phyloP scores from a whole-genome alignment of 2,888 invertebrate species.

The Meganola albula region DNA sequence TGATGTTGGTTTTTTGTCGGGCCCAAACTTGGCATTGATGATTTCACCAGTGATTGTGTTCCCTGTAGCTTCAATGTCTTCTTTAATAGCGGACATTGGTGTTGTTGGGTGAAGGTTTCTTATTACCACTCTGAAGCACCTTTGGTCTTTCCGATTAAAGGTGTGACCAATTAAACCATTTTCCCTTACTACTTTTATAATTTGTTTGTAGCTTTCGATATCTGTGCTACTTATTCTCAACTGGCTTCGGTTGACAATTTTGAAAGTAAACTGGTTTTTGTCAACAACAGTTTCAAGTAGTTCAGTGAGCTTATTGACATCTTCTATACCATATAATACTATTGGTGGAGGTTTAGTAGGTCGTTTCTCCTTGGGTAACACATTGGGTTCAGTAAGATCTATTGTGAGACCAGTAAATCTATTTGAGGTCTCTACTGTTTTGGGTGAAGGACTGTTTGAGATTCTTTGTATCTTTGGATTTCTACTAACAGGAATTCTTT shows the following conservation, averaged over 20 bases:
- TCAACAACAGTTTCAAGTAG: not conserved
- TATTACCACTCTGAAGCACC: not conserved
- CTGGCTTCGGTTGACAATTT: slow-evolving; percentile 7
- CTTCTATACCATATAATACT: slow-evolving; percentile 4
- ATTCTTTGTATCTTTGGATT: too few species aligned
- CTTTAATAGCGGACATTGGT: not conserved
- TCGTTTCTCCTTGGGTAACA: not conserved
- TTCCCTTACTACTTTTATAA: not conserved
- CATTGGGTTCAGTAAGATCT: too few species aligned
- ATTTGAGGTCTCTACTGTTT: too few species aligned
- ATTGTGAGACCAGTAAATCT: too few species aligned
- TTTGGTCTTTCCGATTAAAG: not conserved
- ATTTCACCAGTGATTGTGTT: not conserved
- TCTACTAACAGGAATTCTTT: too few species aligned
- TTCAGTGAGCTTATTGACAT: slow-evolving; percentile 3
- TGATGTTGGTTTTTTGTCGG: too few species aligned
- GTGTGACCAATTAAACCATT: not conserved
- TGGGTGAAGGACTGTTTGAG: too few species aligned
- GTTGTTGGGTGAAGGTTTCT: not conserved
- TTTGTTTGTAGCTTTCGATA: not conserved
- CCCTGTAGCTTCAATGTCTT: not conserved
- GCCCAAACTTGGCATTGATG: too few species aligned
- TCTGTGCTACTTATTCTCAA: slow-evolving; percentile 6
- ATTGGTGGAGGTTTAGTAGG: not conserved
- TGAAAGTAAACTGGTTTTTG: slow-evolving; percentile 4